Percentiles rank a stretch among this genome's conserved stretches.
Evolutionary conservation across 1,140 invertebrate genomes (phyloP).

Genomic region (Drosophila sechellia): DNA sequence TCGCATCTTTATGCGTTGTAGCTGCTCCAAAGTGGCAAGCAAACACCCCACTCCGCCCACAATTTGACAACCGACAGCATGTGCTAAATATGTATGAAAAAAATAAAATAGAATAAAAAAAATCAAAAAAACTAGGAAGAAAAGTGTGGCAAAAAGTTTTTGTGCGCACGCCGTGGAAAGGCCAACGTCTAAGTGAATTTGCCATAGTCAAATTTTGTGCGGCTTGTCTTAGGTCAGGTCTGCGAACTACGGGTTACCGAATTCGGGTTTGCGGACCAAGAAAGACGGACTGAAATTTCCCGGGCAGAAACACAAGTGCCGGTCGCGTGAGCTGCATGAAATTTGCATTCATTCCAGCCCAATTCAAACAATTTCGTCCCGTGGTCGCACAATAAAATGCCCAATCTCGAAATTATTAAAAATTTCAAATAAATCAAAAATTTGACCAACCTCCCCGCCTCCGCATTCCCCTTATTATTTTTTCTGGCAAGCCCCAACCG

Average conservation of each 20-base stretch:
- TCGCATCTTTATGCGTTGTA: conserved; percentile 56
- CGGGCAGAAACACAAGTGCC: neutral
- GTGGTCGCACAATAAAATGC: conserved; percentile 53
- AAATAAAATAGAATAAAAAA: conserved; percentile 15
- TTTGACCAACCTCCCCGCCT: conserved; percentile 49
- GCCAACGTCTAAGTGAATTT: conserved; percentile 78
- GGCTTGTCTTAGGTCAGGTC: conserved; percentile 75
- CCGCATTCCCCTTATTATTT: neutral
- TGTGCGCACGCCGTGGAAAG: conserved; percentile 58
- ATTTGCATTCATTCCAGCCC: conserved; percentile 66
- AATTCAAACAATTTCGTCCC: conserved; percentile 43
- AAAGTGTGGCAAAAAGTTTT: conserved; percentile 60
- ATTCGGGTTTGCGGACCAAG: conserved; percentile 3
- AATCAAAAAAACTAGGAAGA: neutral
- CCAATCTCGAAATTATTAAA: conserved; percentile 66
- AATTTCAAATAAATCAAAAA: conserved; percentile 74
- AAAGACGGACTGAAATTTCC: conserved; percentile 1
- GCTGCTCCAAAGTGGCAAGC: conserved; percentile 54
- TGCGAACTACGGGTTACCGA: conserved; percentile 10
- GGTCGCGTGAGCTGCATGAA: conserved; percentile 53
- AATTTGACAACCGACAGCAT: conserved; percentile 32
- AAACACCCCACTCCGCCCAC: conserved; percentile 23
- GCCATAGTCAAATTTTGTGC: conserved; percentile 72
- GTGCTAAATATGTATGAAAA: conserved; percentile 60
- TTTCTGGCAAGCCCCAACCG: neutral